These are phyloP conservation scores for Drosophila subpulchrella DNA, from an alignment of 1,140 invertebrate species.

Conservation along the genomic window DNA sequence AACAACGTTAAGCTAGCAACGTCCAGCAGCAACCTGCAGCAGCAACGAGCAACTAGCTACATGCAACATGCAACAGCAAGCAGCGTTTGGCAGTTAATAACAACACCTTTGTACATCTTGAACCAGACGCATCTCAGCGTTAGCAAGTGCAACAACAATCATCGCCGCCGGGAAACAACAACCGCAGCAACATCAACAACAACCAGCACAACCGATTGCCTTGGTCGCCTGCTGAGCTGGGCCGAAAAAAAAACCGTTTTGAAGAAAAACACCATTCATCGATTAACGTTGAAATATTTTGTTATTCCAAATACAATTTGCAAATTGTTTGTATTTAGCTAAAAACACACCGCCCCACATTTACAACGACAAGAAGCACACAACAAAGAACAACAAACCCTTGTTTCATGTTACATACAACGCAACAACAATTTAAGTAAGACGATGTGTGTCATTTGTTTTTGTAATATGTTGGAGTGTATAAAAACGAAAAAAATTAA, in stretches of 20 bases:
- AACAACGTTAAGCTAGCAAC: constrained; percentile 10
- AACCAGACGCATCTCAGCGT: constrained; percentile 56
- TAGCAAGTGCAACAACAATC: constrained; percentile 38
- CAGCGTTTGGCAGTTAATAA: constrained; percentile 6
- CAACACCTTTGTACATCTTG: constrained; percentile 23
- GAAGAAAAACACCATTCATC: constrained; percentile 20
- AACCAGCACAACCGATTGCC: constrained; percentile 14
- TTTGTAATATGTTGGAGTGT: constrained; percentile 72
- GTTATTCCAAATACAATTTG: constrained; percentile 53
- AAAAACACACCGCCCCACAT: constrained; percentile 20
- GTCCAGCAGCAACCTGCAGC: constrained; percentile 7
- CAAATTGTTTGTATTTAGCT: constrained; percentile 61
- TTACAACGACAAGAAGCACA: constrained; percentile 56
- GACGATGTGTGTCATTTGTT: constrained; percentile 66
- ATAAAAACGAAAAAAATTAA: constrained; percentile 40
- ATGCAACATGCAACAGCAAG: constrained; percentile 6
- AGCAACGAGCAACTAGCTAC: constrained; percentile 11
- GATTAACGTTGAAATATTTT: constrained; percentile 44
- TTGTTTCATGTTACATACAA: constrained; percentile 58
- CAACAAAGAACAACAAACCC: constrained; percentile 41
- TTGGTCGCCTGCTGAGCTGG: constrained; percentile 51
- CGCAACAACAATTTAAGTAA: constrained; percentile 62
- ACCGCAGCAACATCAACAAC: constrained; percentile 6
- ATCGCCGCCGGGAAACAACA: not conserved
- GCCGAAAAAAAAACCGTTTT: constrained; percentile 23